Percentiles rank a stretch among this genome's conserved stretches.
phyloP scores from a whole-genome alignment of 2,797 vertebrate species.

The Ctenochaetus hawaiiensis region DNA sequence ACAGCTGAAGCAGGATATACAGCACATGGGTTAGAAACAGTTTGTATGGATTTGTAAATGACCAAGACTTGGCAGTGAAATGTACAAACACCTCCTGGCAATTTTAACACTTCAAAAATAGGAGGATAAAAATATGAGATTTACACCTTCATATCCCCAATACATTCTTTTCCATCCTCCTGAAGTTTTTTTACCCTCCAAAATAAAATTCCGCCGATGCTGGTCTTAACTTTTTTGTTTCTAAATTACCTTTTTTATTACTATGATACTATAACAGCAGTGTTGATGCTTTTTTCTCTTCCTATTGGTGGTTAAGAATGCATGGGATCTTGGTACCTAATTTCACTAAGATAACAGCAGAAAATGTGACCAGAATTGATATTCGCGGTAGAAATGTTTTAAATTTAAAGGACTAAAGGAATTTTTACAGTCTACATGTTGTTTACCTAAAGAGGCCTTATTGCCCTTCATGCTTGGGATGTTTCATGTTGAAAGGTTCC shows the following conservation, averaged over 20 bases:
- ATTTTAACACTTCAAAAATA: slow-evolving; percentile 9
- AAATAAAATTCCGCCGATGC: slow-evolving; percentile 4
- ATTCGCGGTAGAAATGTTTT: too few relatives aligned
- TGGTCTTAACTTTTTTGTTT: neutral
- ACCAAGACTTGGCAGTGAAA: slow-evolving; percentile 21
- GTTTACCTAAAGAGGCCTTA: too few relatives aligned
- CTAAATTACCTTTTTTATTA: neutral
- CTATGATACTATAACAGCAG: neutral
- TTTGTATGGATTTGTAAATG: slow-evolving; percentile 24
- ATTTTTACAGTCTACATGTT: too few relatives aligned
- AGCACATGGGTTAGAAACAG: slow-evolving; percentile 2
- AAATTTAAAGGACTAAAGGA: too few relatives aligned
- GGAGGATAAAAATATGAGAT: slow-evolving; percentile 13
- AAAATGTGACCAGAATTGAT: too few relatives aligned
- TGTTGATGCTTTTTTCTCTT: neutral
- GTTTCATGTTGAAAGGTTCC: too few relatives aligned
- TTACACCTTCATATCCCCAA: slow-evolving; percentile 2
- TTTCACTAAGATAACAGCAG: too few relatives aligned
- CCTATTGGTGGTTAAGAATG: neutral
- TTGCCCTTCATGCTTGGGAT: too few relatives aligned
- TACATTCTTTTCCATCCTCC: slow-evolving; percentile 9
- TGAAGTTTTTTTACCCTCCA: slow-evolving; percentile 1
- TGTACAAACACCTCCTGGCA: slow-evolving; percentile 2
- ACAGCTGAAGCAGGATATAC: neutral
- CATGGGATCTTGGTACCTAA: neutral